Base-by-base conservation (phyloP, 1,140 invertebrate species). In the Philopotamus ludificatus region DNA sequence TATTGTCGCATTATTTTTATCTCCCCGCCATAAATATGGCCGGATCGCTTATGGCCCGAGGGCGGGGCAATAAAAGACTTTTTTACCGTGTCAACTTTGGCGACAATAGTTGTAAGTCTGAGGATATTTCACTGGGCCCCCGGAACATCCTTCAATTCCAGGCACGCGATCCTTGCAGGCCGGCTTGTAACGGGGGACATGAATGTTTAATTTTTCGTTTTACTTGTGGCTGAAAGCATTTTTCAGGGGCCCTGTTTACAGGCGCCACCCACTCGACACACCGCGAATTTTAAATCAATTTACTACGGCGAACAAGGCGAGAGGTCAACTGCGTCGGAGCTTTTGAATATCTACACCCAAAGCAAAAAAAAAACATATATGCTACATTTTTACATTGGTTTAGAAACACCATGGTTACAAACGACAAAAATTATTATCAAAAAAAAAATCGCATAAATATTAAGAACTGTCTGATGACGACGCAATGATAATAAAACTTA, bases 151-250 rank as follows among this genome's bases (percentile, higher is more conserved):
- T 21, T 49, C 47, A 49, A 49, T 49, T 49, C 47, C 22, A 15
- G 10, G 16, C 47, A 49, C 47, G 47, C 47, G 47, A 49, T 49
- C 47, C 22, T 49, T 21, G 10, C 15, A 12, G 10, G 16, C 3
- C 10, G 9, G 3, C 15, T n/a, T 23, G 12, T 15, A 28, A n/a
- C 12, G 28, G 15, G 54, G 28, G 16, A 18, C 62, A 45, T 63
- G 62, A 63, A 63, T 63, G 50, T 63, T 63, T 63, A 63, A 63
- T 63, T 55, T 63, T 63, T 63, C 62, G 62, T 34, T 63, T 63
- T 44, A 45, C 26, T 42, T 57, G 23, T 55, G 42, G 42, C 44
- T 34, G 51, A 55, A 39, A 55, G 51, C 51, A 55, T 55, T 55
- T 55, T 55, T 34, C 42, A 61, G 45, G 21, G 2, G 41, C 23